Evolutionary conservation across 2,113 vertebrate species (phyloP), one percentile per base, ranked within the genome.

Genomic region (Martes martes): DNA sequence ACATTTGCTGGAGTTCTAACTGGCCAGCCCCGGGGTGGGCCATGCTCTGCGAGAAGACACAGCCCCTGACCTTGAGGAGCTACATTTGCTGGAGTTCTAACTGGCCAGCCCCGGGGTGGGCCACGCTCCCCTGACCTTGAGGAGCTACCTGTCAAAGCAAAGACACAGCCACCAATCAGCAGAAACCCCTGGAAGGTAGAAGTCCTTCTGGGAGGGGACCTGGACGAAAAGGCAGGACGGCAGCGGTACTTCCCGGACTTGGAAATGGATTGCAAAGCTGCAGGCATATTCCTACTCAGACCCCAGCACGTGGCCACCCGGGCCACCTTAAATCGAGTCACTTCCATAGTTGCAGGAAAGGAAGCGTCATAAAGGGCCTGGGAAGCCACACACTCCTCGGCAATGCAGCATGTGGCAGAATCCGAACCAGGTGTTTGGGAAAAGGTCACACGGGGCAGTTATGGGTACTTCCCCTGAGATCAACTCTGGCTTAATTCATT

Each of bases 1-100:
- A 1, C 5, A 13, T 39, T 2, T 39, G 33, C 19, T 11, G 55
- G 57, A 19, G 11, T 65, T 82, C 9, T n/a, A 11, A 18, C 3
- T 4, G 13, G 39, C 81, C 39, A 0, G 11, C 7, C 2, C 76
- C 1, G 2, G 1, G 21, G 21, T 4, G 31, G 69, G 9, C 81
- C 50, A 4, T 9, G 2, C 7, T 26, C 0, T 0, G 0, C 24
- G 42, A 7, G 2, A 47, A 45, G 61, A 55, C 11, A 13, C 18
- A 59, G 81, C 36, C 6, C 69, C n/a, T 52, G 52, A 33, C 42
- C 39, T 33, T 4, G 9, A 36, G 74, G 52, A 7, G 28, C 14
- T 11, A 11, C 6, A 13, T 39, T 2, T 39, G 33, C 19, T 11
- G 55, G 57, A 19, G 11, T 65, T 82, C 9, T n/a, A 11, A 18